Conservation (phyloP, 1,140 invertebrate genomes). For the Parasteatoda tepidariorum region DNA sequence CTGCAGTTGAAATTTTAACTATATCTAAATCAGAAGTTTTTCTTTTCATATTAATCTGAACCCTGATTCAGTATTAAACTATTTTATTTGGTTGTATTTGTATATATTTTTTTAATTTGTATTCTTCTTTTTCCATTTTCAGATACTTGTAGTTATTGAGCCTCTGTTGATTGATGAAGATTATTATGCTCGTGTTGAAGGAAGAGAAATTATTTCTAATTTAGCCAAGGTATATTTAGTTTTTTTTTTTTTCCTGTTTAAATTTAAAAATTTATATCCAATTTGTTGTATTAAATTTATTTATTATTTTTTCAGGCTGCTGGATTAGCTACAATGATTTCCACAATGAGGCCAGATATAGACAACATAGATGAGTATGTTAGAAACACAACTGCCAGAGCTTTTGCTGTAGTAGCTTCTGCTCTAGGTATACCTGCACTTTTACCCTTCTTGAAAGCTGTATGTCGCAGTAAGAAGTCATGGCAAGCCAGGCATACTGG, state of each 20-base stretch:
- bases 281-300: too few species aligned
- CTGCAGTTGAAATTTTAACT: too few species aligned
- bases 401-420: slow-evolving; percentile 99
- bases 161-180: slow-evolving; percentile 99
- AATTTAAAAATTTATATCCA: too few species aligned
- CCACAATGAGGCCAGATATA: slow-evolving; percentile 99
- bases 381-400: slow-evolving; percentile 97
- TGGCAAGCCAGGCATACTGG: slow-evolving; percentile 99
- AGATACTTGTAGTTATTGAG: slow-evolving; percentile 98
- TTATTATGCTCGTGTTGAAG: slow-evolving; percentile 99
- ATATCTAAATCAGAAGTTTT: too few species aligned
- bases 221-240: slow-evolving; percentile 81
- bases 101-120: too few species aligned
- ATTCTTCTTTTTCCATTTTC: slow-evolving; percentile 52
- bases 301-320: slow-evolving; percentile 77
- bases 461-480: slow-evolving; percentile 98
- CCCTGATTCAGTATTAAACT: too few species aligned
- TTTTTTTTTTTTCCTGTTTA: not conserved
- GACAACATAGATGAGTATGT: slow-evolving; percentile 99
- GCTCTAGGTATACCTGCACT: slow-evolving; percentile 98
- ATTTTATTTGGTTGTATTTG: too few species aligned
- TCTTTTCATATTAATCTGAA: too few species aligned
- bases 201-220: slow-evolving; percentile 99
- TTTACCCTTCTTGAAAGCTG: slow-evolving; percentile 98
- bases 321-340: slow-evolving; percentile 99